phyloP scores from a whole-genome alignment of 2,113 vertebrate species.

The Aegithalos caudatus region DNA sequence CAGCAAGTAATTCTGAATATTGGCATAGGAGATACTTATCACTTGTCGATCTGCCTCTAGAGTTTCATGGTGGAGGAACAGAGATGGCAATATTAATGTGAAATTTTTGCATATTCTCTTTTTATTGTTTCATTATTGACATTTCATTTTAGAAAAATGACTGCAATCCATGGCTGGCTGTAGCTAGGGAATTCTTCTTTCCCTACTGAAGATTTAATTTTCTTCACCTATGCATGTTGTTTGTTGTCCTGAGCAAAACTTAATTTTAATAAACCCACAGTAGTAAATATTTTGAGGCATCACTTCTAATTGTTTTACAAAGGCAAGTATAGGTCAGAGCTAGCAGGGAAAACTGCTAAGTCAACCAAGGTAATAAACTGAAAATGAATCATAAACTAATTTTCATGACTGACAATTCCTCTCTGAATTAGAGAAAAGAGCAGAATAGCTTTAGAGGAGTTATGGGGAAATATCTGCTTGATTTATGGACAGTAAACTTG shows the following conservation, averaged over 20 bases:
- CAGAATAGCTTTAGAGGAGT: neutral
- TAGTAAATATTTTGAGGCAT: neutral
- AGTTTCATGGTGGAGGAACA: neutral
- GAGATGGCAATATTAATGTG: no score
- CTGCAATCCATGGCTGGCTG: neutral
- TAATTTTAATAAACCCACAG: neutral
- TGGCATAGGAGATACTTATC: neutral
- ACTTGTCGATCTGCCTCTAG: neutral
- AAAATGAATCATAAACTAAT: slow-evolving; percentile 20
- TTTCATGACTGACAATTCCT: neutral
- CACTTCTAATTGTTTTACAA: neutral
- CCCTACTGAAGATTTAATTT: neutral
- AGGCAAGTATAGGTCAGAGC: neutral
- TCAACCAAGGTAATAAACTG: neutral
- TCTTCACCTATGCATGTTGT: neutral
- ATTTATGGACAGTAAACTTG: neutral
- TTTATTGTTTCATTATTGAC: neutral
- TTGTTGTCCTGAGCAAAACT: neutral
- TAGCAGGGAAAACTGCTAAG: neutral
- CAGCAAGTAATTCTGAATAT: neutral
- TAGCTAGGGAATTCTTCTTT: neutral
- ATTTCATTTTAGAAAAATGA: neutral
- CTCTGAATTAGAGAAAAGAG: neutral
- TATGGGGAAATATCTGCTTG: neutral
- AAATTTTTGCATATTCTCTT: neutral